phyloP scores from a whole-genome alignment of 2,113 vertebrate species.

The Labeo catla region DNA sequence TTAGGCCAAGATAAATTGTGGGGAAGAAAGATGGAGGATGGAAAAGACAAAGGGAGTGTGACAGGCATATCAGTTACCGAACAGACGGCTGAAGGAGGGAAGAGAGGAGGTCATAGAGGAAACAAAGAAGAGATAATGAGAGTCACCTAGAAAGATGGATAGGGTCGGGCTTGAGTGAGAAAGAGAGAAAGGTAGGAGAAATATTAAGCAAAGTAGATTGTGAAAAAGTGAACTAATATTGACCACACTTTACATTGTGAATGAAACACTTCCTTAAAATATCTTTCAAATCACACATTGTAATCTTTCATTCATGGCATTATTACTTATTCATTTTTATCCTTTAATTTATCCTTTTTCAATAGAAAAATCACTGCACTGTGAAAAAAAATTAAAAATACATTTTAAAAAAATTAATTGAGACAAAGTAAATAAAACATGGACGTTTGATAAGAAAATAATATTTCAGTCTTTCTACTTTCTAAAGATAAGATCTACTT shows the following conservation, averaged over 20 bases:
- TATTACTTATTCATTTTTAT: neutral
- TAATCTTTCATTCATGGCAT: neutral
- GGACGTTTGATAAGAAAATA: too few relatives aligned
- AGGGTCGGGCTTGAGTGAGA: neutral
- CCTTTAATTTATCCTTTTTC: neutral
- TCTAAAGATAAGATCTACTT: too few relatives aligned
- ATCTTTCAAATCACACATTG: neutral
- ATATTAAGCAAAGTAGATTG: neutral
- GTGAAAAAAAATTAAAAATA: too few relatives aligned
- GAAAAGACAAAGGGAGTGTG: neutral
- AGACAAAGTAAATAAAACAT: too few relatives aligned
- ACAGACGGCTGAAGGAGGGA: conserved; percentile 37
- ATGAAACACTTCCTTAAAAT: neutral
- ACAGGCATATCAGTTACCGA: conserved; percentile 20
- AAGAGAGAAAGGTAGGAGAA: neutral
- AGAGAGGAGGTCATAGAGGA: conserved; percentile 30
- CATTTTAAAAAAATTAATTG: too few relatives aligned
- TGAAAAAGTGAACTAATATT: neutral
- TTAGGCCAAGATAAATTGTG: conserved; percentile 26
- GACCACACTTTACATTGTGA: neutral
- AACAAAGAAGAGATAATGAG: conserved; percentile 34
- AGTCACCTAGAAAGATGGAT: conserved; percentile 43
- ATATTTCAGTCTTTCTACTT: too few relatives aligned
- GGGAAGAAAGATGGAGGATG: conserved; percentile 20
- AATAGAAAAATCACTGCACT: too few relatives aligned